Base-by-base conservation (phyloP, 2,888 invertebrate species). In the Acronicta psi region DNA sequence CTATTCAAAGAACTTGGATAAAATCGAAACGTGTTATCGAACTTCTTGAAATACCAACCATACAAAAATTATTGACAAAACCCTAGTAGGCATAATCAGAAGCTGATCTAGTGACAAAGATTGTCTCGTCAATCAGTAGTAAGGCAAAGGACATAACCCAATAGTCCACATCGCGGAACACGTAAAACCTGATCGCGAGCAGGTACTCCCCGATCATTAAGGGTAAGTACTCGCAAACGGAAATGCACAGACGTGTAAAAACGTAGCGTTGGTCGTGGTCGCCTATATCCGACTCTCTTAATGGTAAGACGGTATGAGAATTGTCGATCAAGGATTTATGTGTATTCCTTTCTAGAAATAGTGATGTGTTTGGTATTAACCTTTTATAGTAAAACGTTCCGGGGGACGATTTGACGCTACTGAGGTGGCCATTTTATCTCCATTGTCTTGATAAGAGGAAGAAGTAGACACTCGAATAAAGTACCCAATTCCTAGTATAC, bases 91-190 rank as follows among this genome's bases (percentile, higher is more conserved):
- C 13, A 36, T 10, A 9, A 13, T 11, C 17, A 69, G 52, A 47
- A 41, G 44, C 45, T 45, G 53, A 46, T 51, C n/a, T 23, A 43
- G 36, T 54, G 50, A 47, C 40, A 43, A 59, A 41, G 41, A 57
- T 56, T 46, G 58, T 7, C 41, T 47, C 56, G 53, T 76, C 68
- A 64, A 68, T 69, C 61, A 68, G 52, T 69, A 37, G 57, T 62
- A 47, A 68, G 53, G 67, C 36, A 71, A 77, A 73, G 73, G 77
- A 77, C 50, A 63, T 83, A 82, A 84, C 87, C 86, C 75, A 81
- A 77, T 88, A 82, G 74, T 86, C 88, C 76, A 88, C 81, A 85
- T 85, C 59, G 58, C 50, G 37, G 63, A 80, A 81, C 84, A 59
- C 59, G 85, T 81, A 65, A 70, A 82, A 86, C 84, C 79, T 79